A percentile compares a stretch with the other conserved stretches of the same genome.
Conservation (phyloP, 2,113 vertebrate genomes). For the Sclerurus mexicanus region DNA sequence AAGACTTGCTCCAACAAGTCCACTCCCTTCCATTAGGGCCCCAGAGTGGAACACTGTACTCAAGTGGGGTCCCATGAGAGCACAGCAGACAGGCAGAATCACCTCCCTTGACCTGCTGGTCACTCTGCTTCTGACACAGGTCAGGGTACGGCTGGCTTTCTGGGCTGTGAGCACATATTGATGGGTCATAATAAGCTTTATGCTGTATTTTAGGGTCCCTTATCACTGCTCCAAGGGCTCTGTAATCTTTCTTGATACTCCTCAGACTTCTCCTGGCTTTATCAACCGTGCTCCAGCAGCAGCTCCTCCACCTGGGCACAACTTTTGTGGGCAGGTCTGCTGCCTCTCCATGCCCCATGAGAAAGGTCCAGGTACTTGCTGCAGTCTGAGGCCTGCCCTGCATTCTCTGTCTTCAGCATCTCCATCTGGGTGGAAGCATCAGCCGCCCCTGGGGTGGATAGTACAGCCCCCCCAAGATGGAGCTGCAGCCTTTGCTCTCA, state of each 20-base stretch:
- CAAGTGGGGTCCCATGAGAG: not conserved
- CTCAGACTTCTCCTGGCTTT: not conserved
- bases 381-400: rapidly evolving
- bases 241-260: not conserved
- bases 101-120: not conserved
- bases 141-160: not conserved
- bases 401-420: not conserved
- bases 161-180: not conserved
- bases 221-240: not conserved
- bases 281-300: too few species aligned
- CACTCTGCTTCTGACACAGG: not conserved
- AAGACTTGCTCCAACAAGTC: not conserved
- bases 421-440: not conserved
- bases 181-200: not conserved
- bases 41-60: not conserved
- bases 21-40: not conserved
- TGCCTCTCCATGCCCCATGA: not conserved
- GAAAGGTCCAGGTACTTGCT: not conserved
- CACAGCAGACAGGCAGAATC: not conserved
- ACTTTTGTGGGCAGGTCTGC: not conserved
- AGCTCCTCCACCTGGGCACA: not conserved
- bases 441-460: rapidly evolving
- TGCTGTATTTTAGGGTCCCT: not conserved
- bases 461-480: rapidly evolving
- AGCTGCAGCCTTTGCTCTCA: not conserved